Percentiles rank a stretch among this genome's conserved stretches.
Evolutionary conservation across 1,140 invertebrate species (phyloP).

Genomic region (Tachypleus tridentatus): DNA sequence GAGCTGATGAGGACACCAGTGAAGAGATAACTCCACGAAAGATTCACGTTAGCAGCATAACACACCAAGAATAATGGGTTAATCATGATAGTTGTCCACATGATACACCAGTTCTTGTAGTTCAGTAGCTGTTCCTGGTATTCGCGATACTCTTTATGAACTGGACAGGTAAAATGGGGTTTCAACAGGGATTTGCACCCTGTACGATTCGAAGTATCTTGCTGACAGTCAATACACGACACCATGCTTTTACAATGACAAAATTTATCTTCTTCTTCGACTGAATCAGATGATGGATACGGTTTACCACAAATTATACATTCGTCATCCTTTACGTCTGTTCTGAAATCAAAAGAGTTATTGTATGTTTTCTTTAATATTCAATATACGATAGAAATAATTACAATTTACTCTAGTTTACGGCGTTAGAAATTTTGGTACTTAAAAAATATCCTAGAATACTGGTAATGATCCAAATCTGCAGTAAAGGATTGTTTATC

Average conservation of each 20-base stretch:
- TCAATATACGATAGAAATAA: no score
- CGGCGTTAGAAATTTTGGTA: no score
- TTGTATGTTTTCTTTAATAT: no score
- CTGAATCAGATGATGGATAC: constrained; percentile 20
- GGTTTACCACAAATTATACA: constrained; percentile 31
- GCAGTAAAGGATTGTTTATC: no score
- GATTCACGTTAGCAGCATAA: constrained; percentile 28
- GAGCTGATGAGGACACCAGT: constrained; percentile 38
- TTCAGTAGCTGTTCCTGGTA: constrained; percentile 31
- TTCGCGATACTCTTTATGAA: constrained; percentile 31
- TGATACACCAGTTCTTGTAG: constrained; percentile 34
- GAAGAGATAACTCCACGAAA: constrained; percentile 35
- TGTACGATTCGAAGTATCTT: constrained; percentile 28
- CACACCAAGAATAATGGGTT: constrained; percentile 33
- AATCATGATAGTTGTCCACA: constrained; percentile 29
- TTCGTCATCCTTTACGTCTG: constrained; percentile 30
- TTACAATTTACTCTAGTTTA: no score
- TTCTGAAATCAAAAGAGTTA: constrained; percentile 7
- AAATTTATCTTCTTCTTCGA: constrained; percentile 27
- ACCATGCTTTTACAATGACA: constrained; percentile 34
- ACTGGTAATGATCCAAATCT: no score
- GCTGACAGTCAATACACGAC: constrained; percentile 28
- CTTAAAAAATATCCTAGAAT: no score
- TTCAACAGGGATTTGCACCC: constrained; percentile 28
- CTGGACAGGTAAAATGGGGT: constrained; percentile 29